phyloP scores from a whole-genome alignment of 2,888 invertebrate genomes.

The Caenorhabditis sp. region DNA sequence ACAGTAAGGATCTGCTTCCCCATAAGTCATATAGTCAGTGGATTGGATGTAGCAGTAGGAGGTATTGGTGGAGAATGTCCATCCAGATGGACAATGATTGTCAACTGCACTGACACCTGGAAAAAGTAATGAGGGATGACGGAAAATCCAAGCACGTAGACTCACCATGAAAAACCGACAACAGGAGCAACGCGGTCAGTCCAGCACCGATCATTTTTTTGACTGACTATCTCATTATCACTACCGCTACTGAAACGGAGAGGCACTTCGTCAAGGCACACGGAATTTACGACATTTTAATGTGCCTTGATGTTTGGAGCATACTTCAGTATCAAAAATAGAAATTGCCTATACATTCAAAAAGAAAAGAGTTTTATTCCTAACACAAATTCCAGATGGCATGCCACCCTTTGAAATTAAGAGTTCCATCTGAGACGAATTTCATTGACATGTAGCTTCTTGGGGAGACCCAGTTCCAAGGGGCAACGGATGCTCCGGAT shows the following conservation, averaged over 20 bases:
- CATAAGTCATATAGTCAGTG: constrained; percentile 24
- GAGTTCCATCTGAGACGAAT: constrained; percentile 51
- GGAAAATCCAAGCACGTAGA: neutral
- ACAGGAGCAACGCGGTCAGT: constrained; percentile 41
- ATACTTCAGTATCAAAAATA: constrained; percentile 26
- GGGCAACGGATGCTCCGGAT: constrained; percentile 43
- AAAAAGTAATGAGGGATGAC: neutral
- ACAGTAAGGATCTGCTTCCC: constrained; percentile 41
- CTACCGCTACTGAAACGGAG: constrained; percentile 18
- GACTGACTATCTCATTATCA: constrained; percentile 25
- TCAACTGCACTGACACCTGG: constrained; percentile 26
- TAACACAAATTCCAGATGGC: constrained; percentile 45
- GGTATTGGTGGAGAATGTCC: constrained; percentile 48
- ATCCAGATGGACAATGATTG: constrained; percentile 48
- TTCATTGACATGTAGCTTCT: constrained; percentile 47
- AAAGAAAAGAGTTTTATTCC: neutral
- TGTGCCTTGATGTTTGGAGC: constrained; percentile 3
- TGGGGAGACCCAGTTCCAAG: constrained; percentile 56
- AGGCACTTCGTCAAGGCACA: constrained; percentile 23
- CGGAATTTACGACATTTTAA: constrained; percentile 45
- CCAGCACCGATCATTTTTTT: constrained; percentile 42
- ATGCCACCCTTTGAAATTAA: constrained; percentile 58
- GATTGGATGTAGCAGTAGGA: constrained; percentile 53
- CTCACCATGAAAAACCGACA: constrained; percentile 29
- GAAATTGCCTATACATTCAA: neutral